phyloP scores from a whole-genome alignment of 2,888 invertebrate species.

The Theodoxus fluviatilis region DNA sequence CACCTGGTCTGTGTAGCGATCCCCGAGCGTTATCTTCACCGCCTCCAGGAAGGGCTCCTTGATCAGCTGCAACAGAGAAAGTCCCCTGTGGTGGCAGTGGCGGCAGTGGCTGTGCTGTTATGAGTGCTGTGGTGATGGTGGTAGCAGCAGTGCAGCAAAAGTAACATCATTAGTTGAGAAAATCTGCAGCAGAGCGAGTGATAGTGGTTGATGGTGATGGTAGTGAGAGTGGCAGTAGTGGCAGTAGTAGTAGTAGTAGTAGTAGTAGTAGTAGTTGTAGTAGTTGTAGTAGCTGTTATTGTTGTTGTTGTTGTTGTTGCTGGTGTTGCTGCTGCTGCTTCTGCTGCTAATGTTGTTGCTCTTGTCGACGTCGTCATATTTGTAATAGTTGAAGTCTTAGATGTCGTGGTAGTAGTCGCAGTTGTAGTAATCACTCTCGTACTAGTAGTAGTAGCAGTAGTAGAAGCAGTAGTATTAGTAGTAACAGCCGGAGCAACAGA shows the following conservation, averaged over 20 bases:
- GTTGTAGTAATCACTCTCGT: not conserved
- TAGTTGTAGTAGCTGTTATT: not conserved
- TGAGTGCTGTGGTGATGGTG: no score
- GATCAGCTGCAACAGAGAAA: conserved; percentile 75
- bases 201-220: not conserved
- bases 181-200: not conserved
- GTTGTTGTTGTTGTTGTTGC: not conserved
- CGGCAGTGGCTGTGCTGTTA: not conserved
- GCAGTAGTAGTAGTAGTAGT: not conserved
- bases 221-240: not conserved
- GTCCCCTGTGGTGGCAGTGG: not conserved
- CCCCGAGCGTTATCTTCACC: conserved; percentile 84
- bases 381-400: not conserved
- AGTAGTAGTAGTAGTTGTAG: not conserved
- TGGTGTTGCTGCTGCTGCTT: not conserved
- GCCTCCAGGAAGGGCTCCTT: conserved; percentile 87
- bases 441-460: no score
- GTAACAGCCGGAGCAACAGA: no score
- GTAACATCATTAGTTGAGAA: not conserved
- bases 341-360: not conserved
- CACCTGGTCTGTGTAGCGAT: conserved; percentile 90
- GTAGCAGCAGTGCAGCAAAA: not conserved
- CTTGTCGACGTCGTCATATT: not conserved
- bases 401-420: not conserved
- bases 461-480: no score